Base-by-base conservation (phyloP, 2,888 invertebrate species). In the Cetonia aurata region DNA sequence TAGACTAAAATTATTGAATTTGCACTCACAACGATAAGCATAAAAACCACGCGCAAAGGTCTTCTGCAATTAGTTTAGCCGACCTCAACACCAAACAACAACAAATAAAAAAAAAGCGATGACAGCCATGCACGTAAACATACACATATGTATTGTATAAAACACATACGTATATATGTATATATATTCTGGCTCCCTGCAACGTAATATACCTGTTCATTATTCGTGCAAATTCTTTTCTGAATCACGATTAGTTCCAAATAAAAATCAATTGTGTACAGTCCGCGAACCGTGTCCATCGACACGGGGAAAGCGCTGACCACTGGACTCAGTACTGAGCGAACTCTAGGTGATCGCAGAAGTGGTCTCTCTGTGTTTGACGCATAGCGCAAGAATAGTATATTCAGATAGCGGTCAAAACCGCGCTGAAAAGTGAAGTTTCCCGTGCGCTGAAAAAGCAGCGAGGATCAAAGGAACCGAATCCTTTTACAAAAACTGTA, bases 261-360 rank as follows among this genome's bases (percentile, higher is more conserved):
- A 71, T 57, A 67, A 71, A 71, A 71, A 71, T 71, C 71, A 66
- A 71, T 71, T 71, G 71, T 71, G 52, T 50, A 42, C 37, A 31
- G 59, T 41, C 41, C 57, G 42, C 67, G 59, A 50, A 71, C 57
- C 71, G 56, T 71, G 67, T 55, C 71, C 67, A 66, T 60, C 53
- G 53, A 19, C 37, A 50, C 42, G 15, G 62, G 52, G 62, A 65
- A 52, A 65, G 62, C 52, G 41, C 48, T 65, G 62, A 65, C 62
- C 62, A 65, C 15, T 17, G 37, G 50, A 50, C 48, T 50, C 62
- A 65, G 62, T 65, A 50, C 31, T n/a, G 33, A 65, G 37, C 37
- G 33, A 52, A 65, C 52, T 52, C 33, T 46, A 17, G 62, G 33
- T 17, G 15, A 33, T 37, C 17, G 17, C 37, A 52, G 48, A 50